Base-by-base conservation (phyloP, 2,797 vertebrate species). In the Bradypodion ventrale region DNA sequence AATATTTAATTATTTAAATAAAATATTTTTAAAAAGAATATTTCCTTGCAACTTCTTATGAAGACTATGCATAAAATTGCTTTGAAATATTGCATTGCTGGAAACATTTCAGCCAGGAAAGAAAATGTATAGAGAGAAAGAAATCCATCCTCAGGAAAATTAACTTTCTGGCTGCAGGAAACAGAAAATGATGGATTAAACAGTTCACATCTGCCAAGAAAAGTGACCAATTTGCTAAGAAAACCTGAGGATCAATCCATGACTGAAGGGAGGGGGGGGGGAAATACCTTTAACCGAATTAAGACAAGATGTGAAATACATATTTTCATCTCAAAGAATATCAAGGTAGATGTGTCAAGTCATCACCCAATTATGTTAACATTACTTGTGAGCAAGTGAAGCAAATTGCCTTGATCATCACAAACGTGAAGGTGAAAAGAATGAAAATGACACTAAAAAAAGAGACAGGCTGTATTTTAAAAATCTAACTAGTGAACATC, bases 371-470 rank as follows among this genome's bases (percentile, higher is more conserved):
- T 83, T 88, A 59, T 66, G 60, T 35, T 65, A 87, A 40, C 7
- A 86, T 32, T 23, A 88, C 32, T 80, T 82, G 78, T 77, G 40
- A 91, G 10, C 78, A 89, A 90, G 15, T 21, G 80, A 86, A 23
- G 19, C 15, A 86, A 87, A 25, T 65, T 69, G 4, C 5, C 65
- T 77, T 69, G 86, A 76, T 83, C 46, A 85, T 80, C 8, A 83
- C 81, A 91, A 93, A 78, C 1, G 1, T 69, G 80, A 92, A 42
- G 23, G 27, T 27, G 66, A 89, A 78, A 78, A 85, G 5, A 88
- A 86, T 65, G 76, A 90, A 87, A 92, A 82, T 75, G 7, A 87
- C 0, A 7, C 1, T 63, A 72, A 2, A 1, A 1, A 8, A 85
- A 85, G 85, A 85, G 12, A 66, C 3, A 87, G n/a, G 85, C 23